Base-by-base conservation (phyloP, 2,888 invertebrate species). In the Gisinianus flammeolus region DNA sequence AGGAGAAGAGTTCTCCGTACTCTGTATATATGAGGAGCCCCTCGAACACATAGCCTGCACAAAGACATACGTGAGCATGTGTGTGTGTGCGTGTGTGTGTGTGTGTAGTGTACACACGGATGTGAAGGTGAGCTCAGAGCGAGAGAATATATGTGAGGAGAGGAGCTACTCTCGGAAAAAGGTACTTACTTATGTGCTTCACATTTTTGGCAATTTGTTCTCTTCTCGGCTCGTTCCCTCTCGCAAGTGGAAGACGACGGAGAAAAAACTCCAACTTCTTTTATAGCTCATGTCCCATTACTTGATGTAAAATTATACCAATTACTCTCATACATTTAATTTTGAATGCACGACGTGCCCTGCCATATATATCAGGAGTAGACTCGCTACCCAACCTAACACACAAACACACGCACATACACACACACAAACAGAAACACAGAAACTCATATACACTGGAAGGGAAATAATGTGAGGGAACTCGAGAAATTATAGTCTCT, bases 281-380 rank as follows among this genome's bases (percentile, higher is more conserved):
- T 83, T 83, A 83, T 82, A 81, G 77, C 80, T 80, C 80, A 81
- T 82, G 82, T 82, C 81, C 83, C 82, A 83, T 83, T 82, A 82
- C 80, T 83, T 83, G 79, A 83, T 82, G 83, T 76, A 80, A 83
- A 83, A 83, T 82, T 83, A 81, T 83, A 80, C 81, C 83, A 82
- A 82, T 83, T 83, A 83, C 82, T 81, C 79, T 79, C 76, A 66
- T 78, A 79, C 76, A 79, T 78, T 81, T 79, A 78, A 78, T 79
- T 81, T 79, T 73, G 77, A 30, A 67, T 58, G 22, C 52, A 67
- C 24, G 24, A 19, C 24, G n/a, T 56, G n/a, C 8, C n/a, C 56
- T 6, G 5, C 66, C 19, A 66, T 31, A 16, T 64, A 16, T 31
- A 12, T 31, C 10, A 10, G 19, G 5, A 66, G n/a, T 6, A 31